Evolutionary conservation across 2,797 vertebrate species (phyloP).

Genomic region (Cyprinodon diabolis): DNA sequence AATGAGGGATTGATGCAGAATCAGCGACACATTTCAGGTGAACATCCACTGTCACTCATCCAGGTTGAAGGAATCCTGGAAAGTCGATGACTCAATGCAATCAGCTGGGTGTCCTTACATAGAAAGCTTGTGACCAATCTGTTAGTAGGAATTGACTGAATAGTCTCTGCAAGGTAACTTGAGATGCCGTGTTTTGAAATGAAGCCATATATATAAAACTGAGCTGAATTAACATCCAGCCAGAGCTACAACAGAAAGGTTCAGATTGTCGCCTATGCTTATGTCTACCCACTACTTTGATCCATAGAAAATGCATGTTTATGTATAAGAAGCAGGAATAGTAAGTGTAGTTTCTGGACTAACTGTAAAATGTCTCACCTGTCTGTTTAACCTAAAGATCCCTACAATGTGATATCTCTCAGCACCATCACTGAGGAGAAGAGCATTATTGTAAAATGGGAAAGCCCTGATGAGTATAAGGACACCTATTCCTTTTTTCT

Average conservation of each 20-base stretch:
- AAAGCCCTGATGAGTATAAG: slow-evolving; percentile 21
- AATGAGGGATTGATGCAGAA: not conserved
- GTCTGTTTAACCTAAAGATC: slow-evolving; percentile 51
- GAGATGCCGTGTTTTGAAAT: too few species aligned
- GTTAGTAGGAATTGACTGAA: too few species aligned
- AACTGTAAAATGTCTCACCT: slow-evolving; percentile 9
- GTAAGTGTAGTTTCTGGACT: not conserved
- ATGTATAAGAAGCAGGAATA: not conserved
- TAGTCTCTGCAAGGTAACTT: too few species aligned
- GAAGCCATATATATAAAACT: too few species aligned
- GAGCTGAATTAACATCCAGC: not conserved
- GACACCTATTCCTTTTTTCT: slow-evolving; percentile 53
- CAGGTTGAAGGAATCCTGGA: too few species aligned
- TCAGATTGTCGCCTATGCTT: too few species aligned
- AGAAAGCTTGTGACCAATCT: too few species aligned
- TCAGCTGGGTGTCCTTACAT: too few species aligned
- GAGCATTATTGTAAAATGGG: slow-evolving; percentile 40
- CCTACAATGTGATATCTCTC: slow-evolving; percentile 36
- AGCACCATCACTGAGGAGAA: not conserved
- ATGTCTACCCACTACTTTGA: not conserved
- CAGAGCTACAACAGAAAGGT: not conserved
- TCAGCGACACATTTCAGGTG: not conserved
- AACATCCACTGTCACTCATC: too few species aligned
- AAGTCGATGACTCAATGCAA: too few species aligned
- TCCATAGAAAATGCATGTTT: not conserved